Evolutionary conservation across 1,140 invertebrate genomes (phyloP), one percentile per base, ranked within the genome.

Genomic region (Littorina saxatilis): DNA sequence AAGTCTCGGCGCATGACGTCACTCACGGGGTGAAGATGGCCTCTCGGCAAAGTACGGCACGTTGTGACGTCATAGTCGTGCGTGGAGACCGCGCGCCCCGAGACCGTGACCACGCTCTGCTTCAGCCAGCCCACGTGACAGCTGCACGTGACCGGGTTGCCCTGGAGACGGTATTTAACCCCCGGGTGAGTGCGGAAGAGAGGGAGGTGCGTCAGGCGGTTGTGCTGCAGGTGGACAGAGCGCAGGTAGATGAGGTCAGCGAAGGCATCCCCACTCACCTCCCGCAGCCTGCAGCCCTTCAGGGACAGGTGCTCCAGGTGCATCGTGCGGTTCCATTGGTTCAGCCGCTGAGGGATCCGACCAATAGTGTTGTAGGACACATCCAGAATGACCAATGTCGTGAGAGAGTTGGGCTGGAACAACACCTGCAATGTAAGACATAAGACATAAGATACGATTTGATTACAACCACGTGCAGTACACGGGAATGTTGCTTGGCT

Each of bases 51-150:
- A n/a, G 55, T 58, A n/a, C 55, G 32, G 15, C 76, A 78, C 11
- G 37, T n/a, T 20, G 2, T 78, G 55, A 78, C 58, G 55, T 63
- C 58, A 29, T 78, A 78, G 58, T 78, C 55, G 9, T 37, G 55
- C 39, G 76, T 78, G 39, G 76, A 43, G 58, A 78, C 39, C 5
- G 52, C 39, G 55, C 66, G 55, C 11, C 39, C 55, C 17, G 15
- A 37, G 37, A 66, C 55, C 2, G n/a, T 13, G 15, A 78, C 76
- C 11, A 37, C 29, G 58, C 17, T 11, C n/a, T 27, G 23, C 37
- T 37, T 29, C 35, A 78, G 37, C 76, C 76, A 78, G 76, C 35
- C 35, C 55, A 78, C n/a, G 76, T 78, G 76, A 39, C 76, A 78
- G 32, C 29, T 32, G 58, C 76, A 78, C 32, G 55, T 43, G 52